Evolutionary conservation across 2,888 invertebrate genomes (phyloP).

Genomic region (Polyommatus icarus): DNA sequence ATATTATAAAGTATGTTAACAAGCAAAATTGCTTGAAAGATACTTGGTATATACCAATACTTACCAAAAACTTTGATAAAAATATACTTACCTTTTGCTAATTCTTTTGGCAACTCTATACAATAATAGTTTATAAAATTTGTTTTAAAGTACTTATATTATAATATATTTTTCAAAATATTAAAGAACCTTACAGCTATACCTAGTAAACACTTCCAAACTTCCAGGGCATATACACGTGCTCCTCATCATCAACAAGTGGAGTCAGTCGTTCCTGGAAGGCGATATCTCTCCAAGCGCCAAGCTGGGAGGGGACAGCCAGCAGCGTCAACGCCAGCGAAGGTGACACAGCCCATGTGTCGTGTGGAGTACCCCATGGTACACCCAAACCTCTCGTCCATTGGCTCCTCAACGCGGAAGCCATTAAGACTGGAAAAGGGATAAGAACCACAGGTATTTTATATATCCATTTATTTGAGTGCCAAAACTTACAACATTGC

Average conservation of each 20-base stretch:
- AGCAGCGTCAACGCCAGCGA: constrained; percentile 78
- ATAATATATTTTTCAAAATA: too few species aligned
- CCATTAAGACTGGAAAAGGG: constrained; percentile 74
- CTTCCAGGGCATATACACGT: constrained; percentile 87
- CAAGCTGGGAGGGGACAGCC: constrained; percentile 76
- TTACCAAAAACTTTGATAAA: too few species aligned
- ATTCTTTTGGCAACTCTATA: too few species aligned
- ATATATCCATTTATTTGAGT: background rate
- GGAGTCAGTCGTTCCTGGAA: constrained; percentile 77
- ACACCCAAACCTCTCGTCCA: constrained; percentile 87
- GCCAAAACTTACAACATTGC: too few species aligned
- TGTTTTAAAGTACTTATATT: too few species aligned
- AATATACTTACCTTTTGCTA: too few species aligned
- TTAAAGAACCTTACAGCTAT: background rate
- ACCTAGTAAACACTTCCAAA: background rate
- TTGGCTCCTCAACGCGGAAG: constrained; percentile 93
- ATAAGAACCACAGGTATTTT: constrained; percentile 56
- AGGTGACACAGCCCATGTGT: constrained; percentile 60
- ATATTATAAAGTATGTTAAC: too few species aligned
- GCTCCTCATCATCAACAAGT: constrained; percentile 87
- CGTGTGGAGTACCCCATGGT: constrained; percentile 84
- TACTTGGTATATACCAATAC: too few species aligned
- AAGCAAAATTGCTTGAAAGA: too few species aligned
- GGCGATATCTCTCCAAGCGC: constrained; percentile 66
- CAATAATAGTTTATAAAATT: too few species aligned